These are phyloP conservation scores for Myotis lucifugus DNA, from an alignment of 2,113 vertebrate genomes.

Conservation along the genomic window DNA sequence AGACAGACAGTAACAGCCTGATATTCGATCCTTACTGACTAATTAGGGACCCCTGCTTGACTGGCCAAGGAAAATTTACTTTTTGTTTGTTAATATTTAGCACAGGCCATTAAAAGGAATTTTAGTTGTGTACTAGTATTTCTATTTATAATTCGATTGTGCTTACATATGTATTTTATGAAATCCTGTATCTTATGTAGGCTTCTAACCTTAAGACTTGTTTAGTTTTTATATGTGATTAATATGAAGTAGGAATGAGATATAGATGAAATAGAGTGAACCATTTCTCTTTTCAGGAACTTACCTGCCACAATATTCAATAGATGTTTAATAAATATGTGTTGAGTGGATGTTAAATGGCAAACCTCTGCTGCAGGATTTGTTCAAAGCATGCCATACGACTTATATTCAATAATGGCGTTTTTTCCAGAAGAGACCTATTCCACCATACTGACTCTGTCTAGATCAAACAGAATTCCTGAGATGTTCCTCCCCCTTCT, in stretches of 20 bases:
- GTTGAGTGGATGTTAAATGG: not conserved
- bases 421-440: not conserved
- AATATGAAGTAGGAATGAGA: not conserved
- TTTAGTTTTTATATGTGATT: not conserved
- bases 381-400: not conserved
- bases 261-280: not conserved
- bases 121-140: conserved; percentile 10
- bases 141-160: not conserved
- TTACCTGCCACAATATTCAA: not conserved
- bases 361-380: not conserved
- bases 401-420: not conserved
- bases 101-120: not conserved
- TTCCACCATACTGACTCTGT: not conserved
- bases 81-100: not conserved
- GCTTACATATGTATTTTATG: not conserved
- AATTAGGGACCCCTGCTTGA: not conserved
- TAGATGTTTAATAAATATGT: not conserved
- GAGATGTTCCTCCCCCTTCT: not conserved
- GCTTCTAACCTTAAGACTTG: conserved; percentile 6
- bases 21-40: not conserved
- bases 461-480: not conserved
- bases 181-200: not conserved
- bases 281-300: not conserved
- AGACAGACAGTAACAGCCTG: not conserved
- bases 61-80: not conserved